phyloP scores from a whole-genome alignment of 1,140 invertebrate genomes.

The Pomphorhynchus laevis region DNA sequence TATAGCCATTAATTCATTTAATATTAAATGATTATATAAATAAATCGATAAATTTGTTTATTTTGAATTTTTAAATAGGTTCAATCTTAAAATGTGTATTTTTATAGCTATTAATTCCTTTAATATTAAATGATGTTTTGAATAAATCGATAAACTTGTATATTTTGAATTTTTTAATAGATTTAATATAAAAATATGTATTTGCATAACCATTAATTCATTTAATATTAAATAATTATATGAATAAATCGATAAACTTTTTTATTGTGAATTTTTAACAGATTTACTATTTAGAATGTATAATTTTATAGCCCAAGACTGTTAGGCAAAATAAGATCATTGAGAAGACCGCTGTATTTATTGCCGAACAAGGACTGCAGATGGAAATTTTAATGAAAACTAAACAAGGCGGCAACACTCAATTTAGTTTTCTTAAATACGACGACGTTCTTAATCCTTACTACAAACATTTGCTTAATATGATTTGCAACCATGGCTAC shows the following conservation, averaged over 20 bases:
- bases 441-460: slow-evolving; percentile 47
- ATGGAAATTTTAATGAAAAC: slow-evolving; percentile 93
- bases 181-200: neutral
- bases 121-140: neutral
- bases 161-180: too few species aligned
- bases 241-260: slow-evolving; percentile 3
- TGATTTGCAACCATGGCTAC: slow-evolving; percentile 26
- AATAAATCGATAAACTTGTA: neutral
- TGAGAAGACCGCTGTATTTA: slow-evolving; percentile 71
- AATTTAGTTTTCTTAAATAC: slow-evolving; percentile 63
- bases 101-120: neutral
- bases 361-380: slow-evolving; percentile 55
- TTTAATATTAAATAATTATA: slow-evolving; percentile 6
- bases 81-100: slow-evolving; percentile 17
- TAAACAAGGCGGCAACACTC: slow-evolving; percentile 59
- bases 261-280: slow-evolving; percentile 7
- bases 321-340: slow-evolving; percentile 65
- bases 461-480: slow-evolving; percentile 41
- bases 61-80: too few species aligned
- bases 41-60: too few species aligned
- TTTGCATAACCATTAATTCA: neutral
- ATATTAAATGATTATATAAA: too few species aligned
- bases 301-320: slow-evolving; percentile 38
- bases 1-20: too few species aligned
- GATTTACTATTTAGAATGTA: slow-evolving; percentile 10